phyloP scores from a whole-genome alignment of 2,797 vertebrate genomes.

The Smutsia temminckii region DNA sequence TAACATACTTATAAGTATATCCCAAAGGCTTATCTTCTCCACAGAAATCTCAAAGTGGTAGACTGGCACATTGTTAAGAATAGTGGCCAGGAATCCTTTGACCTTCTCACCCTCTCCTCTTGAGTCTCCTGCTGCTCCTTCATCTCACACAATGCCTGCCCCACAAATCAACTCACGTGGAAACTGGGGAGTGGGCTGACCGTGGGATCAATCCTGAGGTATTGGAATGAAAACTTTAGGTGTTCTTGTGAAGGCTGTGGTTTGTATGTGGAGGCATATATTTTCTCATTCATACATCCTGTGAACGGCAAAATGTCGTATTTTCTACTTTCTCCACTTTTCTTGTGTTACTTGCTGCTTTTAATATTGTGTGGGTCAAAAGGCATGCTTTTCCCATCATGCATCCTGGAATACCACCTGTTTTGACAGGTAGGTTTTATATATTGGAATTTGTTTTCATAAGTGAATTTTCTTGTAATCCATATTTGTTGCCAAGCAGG shows the following conservation, averaged over 20 bases:
- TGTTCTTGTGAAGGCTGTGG: background rate
- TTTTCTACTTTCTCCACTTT: background rate
- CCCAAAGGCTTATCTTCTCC: background rate
- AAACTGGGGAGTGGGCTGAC: background rate
- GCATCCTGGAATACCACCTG: background rate
- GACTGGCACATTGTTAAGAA: background rate
- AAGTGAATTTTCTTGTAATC: conserved; percentile 1
- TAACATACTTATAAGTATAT: background rate
- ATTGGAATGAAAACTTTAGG: background rate
- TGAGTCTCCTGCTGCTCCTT: background rate
- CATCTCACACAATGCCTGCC: background rate
- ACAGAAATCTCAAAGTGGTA: background rate
- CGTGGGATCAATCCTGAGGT: background rate
- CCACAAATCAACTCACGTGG: background rate
- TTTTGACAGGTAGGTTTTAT: conserved; percentile 16
- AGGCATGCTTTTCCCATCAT: background rate
- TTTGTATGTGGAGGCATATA: background rate
- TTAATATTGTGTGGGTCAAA: background rate
- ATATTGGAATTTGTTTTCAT: conserved; percentile 15
- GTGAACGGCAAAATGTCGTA: background rate
- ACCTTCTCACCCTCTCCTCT: background rate
- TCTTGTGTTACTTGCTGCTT: conserved; percentile 34
- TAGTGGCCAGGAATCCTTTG: background rate
- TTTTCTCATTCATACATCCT: background rate
- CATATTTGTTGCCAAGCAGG: background rate